A percentile compares a stretch with the other conserved stretches of the same genome.
phyloP scores from a whole-genome alignment of 2,113 vertebrate genomes.

The Rhagologus leucostigma region DNA sequence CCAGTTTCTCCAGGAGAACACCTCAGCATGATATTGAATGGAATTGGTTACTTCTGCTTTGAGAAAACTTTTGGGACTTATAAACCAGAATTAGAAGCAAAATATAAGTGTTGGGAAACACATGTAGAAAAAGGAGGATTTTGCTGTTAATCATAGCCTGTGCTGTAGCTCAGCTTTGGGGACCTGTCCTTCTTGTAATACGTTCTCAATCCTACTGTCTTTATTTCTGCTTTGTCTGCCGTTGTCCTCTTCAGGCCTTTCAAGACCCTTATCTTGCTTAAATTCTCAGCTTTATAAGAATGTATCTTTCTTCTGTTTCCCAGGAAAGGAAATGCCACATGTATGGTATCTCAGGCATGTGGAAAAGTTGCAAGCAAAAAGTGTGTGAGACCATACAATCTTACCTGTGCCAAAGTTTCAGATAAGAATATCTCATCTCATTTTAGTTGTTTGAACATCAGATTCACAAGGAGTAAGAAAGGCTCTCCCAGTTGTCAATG shows the following conservation, averaged over 20 bases:
- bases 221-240: not conserved
- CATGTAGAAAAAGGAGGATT: not conserved
- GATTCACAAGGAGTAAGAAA: not conserved
- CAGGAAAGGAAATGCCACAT: not conserved
- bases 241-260: not conserved
- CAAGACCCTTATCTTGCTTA: not conserved
- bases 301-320: not conserved
- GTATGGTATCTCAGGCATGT: not conserved
- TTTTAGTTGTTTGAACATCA: not conserved
- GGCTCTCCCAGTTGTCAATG: fast-evolving
- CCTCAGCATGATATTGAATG: not conserved
- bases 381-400: not conserved
- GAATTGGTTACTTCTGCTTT: not conserved
- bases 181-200: not conserved
- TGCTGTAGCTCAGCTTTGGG: not conserved
- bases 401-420: not conserved
- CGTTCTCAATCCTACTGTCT: fast-evolving
- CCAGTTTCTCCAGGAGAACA: not conserved
- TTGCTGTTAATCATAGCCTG: not conserved
- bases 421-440: not conserved
- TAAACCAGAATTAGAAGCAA: not conserved
- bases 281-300: not conserved
- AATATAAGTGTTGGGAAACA: not conserved
- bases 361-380: not conserved
- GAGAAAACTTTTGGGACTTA: not conserved